A percentile compares a stretch with the other conserved stretches of the same genome.
Conservation (phyloP, 2,888 invertebrate genomes). For the Zhuqinia jingwanae region DNA sequence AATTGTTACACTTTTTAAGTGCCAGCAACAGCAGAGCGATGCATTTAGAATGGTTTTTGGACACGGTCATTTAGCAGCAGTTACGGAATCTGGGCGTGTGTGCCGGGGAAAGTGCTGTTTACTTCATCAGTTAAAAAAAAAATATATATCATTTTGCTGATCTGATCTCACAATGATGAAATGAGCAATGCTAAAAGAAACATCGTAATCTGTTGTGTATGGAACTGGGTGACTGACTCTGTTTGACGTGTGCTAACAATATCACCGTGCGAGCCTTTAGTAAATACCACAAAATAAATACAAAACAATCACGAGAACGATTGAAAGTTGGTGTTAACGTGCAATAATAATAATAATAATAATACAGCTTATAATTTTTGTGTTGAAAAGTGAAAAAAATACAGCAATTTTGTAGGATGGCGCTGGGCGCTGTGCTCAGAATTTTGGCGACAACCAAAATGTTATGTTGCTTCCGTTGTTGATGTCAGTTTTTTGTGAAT, state of each 20-base stretch:
- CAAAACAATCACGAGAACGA: not conserved
- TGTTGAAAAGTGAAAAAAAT: constrained; percentile 13
- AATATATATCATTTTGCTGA: not conserved
- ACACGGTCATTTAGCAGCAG: constrained; percentile 62
- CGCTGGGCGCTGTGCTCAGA: constrained; percentile 41
- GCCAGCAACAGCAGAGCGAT: not conserved
- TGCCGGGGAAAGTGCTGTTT: constrained; percentile 20
- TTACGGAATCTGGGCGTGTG: not conserved
- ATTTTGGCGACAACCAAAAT: constrained; percentile 16
- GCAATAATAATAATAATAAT: constrained; percentile 10
- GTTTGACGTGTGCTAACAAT: constrained; percentile 3
- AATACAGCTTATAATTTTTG: not conserved
- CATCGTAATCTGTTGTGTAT: not conserved
- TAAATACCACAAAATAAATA: constrained; percentile 7
- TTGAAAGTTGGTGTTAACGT: not conserved
- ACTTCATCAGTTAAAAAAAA: not conserved
- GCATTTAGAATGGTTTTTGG: constrained; percentile 48
- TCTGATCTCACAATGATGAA: not conserved
- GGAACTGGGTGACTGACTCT: not conserved
- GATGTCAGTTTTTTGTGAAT: constrained; percentile 48
- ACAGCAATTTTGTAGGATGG: constrained; percentile 13
- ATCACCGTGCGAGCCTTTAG: not conserved
- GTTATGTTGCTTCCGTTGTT: constrained; percentile 63
- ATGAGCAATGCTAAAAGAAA: not conserved
- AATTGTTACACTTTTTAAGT: constrained; percentile 13